Evolutionary conservation across 2,888 invertebrate genomes (phyloP).

Genomic region (Cenopis cana): DNA sequence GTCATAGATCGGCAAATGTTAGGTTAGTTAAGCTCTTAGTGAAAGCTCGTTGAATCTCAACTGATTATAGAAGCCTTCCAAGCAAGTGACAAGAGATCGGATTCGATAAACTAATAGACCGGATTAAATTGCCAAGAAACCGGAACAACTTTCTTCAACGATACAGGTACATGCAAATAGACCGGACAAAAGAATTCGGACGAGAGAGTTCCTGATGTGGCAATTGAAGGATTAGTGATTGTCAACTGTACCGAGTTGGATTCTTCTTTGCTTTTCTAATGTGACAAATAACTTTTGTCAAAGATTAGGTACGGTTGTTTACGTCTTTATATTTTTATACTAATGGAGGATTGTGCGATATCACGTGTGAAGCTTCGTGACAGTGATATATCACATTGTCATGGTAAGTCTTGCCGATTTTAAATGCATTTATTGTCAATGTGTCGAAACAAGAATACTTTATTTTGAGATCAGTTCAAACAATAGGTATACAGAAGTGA

Average conservation of each 20-base stretch:
- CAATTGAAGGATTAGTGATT: slow-evolving; percentile 7
- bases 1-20: not conserved
- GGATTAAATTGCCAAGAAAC: slow-evolving; percentile 16
- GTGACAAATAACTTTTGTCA: slow-evolving; percentile 3
- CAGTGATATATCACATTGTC: not conserved
- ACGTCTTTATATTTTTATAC: too few species aligned
- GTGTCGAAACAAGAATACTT: too few species aligned
- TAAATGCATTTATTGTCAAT: too few species aligned
- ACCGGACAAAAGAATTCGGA: slow-evolving; percentile 19
- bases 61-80: not conserved
- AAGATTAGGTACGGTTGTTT: not conserved
- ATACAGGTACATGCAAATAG: slow-evolving; percentile 12
- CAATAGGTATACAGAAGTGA: too few species aligned
- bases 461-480: too few species aligned
- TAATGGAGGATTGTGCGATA: too few species aligned
- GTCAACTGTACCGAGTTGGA: slow-evolving; percentile 7
- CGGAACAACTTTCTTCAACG: slow-evolving; percentile 13
- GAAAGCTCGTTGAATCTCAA: slow-evolving; percentile 17
- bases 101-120: slow-evolving; percentile 18
- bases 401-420: too few species aligned
- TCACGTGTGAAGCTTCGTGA: not conserved
- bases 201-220: slow-evolving; percentile 26
- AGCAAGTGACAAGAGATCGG: slow-evolving; percentile 7
- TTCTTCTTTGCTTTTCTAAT: not conserved
- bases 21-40: not conserved